Evolutionary conservation across 1,140 invertebrate species (phyloP), one percentile per base, ranked within the genome.

Genomic region (Paralvinella palmiformis): DNA sequence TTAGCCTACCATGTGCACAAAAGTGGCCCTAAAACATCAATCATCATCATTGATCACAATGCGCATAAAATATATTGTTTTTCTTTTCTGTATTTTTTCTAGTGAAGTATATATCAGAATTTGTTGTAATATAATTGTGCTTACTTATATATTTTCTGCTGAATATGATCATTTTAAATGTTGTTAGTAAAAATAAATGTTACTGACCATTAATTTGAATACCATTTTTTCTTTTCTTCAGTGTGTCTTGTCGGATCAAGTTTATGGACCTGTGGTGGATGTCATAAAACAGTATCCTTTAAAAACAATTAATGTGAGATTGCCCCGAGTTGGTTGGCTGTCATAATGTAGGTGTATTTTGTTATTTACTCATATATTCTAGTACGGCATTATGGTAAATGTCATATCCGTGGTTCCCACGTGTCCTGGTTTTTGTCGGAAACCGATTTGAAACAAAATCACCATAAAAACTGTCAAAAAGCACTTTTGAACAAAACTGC

Each of bases 181-280:
- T 41, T n/a, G n/a, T n/a, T n/a, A n/a, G n/a, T n/a, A n/a, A n/a
- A n/a, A n/a, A n/a, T n/a, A n/a, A n/a, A n/a, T n/a, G n/a, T n/a
- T n/a, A n/a, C 37, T 41, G 37, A 41, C n/a, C 37, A 10, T 10
- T 41, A 41, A 10, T 10, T 10, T 10, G n/a, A 41, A 41, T 10
- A n/a, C n/a, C 10, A 10, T 10, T 41, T 41, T 10, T 41, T 10
- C 10, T 69, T 69, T 73, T 24, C 73, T 71, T 64, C 70, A 82
- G 73, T 88, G 87, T 73, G 83, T 85, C n/a, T 75, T 89, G 44
- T 83, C 85, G 79, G 89, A 91, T 78, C 86, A 88, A 72, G 82
- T 86, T 64, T 91, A 92, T 81, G 90, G 90, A 62, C 86, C 86
- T 61, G 83, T 88, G 73, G 83, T 86, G 67, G 89, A 91, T 80